Conservation (phyloP, 2,888 invertebrate genomes). For the Spialia ferax region DNA sequence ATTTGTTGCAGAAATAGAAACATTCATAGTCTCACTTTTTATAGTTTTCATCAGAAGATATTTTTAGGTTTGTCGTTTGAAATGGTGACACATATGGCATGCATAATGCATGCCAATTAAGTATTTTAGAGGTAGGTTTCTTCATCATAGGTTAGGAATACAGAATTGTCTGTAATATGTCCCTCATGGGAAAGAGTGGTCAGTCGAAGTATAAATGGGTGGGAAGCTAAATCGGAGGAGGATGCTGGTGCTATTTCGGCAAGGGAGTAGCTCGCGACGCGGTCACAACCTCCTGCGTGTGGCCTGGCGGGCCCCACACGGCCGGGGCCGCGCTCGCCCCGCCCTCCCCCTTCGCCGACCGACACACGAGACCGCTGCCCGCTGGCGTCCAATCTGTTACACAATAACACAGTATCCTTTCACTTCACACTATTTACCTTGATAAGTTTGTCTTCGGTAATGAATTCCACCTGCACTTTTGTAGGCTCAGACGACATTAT, state of each 20-base stretch:
- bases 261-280: conserved; percentile 84
- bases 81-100: conserved; percentile 8
- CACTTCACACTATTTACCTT: conserved; percentile 77
- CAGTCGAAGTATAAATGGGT: conserved; percentile 52
- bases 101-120: neutral
- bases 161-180: neutral
- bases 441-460: conserved; percentile 79
- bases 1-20: conserved; percentile 22
- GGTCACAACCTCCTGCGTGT: conserved; percentile 88
- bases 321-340: conserved; percentile 84
- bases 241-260: conserved; percentile 77
- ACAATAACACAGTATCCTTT: conserved; percentile 77
- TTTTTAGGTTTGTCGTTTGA: conserved; percentile 21
- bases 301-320: conserved; percentile 87
- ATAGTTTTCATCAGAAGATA: conserved; percentile 13
- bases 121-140: conserved; percentile 9
- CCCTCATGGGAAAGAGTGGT: conserved; percentile 2
- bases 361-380: conserved; percentile 83
- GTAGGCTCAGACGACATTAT: conserved; percentile 85
- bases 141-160: conserved; percentile 15
- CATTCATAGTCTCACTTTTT: neutral
- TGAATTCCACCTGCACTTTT: conserved; percentile 82
- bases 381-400: conserved; percentile 82
- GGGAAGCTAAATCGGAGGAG: conserved; percentile 59
- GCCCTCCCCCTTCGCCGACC: conserved; percentile 84